Evolutionary conservation across 2,113 vertebrate species (phyloP).

Genomic region (Sceloporus undulatus): DNA sequence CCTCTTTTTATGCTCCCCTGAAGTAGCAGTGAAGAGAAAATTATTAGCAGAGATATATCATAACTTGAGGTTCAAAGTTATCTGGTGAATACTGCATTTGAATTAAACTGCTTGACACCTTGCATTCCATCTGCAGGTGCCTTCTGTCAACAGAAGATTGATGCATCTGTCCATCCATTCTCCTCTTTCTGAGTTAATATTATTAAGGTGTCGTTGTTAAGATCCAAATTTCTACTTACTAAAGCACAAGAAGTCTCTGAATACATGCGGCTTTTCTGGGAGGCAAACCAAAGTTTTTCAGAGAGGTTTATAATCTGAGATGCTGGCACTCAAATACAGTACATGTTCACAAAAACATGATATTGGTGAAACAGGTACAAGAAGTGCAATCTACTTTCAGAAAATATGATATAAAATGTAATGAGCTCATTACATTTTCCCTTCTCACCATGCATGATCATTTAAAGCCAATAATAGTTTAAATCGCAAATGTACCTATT

Average conservation of each 20-base stretch:
- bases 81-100: no score
- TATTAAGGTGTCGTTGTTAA: background rate
- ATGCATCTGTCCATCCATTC: background rate
- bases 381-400: slow-evolving; percentile 27
- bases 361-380: background rate
- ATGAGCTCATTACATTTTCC: slow-evolving; percentile 26
- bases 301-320: background rate
- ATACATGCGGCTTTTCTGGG: background rate
- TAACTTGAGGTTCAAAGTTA: background rate
- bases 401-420: slow-evolving; percentile 30
- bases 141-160: background rate
- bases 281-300: background rate
- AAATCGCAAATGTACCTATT: slow-evolving; percentile 17
- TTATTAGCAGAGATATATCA: background rate
- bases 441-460: background rate
- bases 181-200: background rate
- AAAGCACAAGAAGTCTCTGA: background rate
- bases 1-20: background rate
- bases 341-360: no score
- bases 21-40: background rate
- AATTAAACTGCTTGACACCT: background rate
- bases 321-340: background rate
- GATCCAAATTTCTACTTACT: background rate
- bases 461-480: slow-evolving; percentile 30
- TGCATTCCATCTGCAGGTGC: background rate